Evolutionary conservation across 2,888 invertebrate genomes (phyloP).

Genomic region (Drosophila formosana): DNA sequence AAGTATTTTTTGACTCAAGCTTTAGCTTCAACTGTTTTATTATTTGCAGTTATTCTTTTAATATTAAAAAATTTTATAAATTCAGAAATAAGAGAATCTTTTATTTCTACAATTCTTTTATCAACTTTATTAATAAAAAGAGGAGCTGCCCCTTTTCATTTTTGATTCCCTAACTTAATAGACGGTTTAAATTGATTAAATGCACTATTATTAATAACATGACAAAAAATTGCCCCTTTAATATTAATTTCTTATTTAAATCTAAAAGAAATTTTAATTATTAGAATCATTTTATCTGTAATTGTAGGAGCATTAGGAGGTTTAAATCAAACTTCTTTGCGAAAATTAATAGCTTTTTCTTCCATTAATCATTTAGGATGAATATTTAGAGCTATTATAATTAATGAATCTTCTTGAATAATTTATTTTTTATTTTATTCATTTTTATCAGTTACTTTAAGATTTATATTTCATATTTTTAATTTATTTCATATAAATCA

Average conservation of each 20-base stretch:
- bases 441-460: no score
- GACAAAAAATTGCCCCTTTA: constrained; percentile 86
- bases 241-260: constrained; percentile 86
- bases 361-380: no score
- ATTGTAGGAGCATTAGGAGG: no score
- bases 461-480: no score
- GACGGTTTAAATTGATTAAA: constrained; percentile 87
- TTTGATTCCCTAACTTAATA: constrained; percentile 87
- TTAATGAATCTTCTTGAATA: no score
- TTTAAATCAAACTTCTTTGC: no score
- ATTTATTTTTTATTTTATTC: no score
- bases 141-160: constrained; percentile 87
- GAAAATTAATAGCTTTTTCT: no score
- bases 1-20: constrained; percentile 88
- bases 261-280: constrained; percentile 85
- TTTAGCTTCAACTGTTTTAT: constrained; percentile 87
- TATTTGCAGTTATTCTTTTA: constrained; percentile 85
- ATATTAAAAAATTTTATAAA: constrained; percentile 76
- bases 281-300: no score
- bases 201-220: constrained; percentile 81
- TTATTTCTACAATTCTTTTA: constrained; percentile 53
- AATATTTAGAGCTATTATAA: no score
- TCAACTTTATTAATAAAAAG: constrained; percentile 86
- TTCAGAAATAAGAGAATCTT: constrained; percentile 70
- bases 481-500: no score